Evolutionary conservation across 2,888 invertebrate genomes (phyloP).

Genomic region (Aporophyla nigra): DNA sequence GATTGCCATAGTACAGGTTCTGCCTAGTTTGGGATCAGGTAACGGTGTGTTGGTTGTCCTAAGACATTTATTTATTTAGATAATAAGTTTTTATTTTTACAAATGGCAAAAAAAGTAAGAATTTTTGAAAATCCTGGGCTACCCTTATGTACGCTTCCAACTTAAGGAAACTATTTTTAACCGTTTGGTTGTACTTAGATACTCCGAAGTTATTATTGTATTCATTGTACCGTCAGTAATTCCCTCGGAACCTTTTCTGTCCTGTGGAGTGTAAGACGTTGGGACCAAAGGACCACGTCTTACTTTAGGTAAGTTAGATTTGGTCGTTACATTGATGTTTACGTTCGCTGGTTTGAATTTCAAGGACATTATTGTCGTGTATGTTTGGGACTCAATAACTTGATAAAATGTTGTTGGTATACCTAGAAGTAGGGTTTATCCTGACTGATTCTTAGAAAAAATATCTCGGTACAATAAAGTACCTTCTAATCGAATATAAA

Average conservation of each 20-base stretch:
- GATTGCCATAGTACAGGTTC: too few species aligned
- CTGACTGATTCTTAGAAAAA: too few species aligned
- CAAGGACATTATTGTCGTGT: not conserved
- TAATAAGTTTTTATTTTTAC: too few species aligned
- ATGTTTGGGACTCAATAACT: not conserved
- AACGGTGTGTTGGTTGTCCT: too few species aligned
- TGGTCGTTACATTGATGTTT: conserved; percentile 5
- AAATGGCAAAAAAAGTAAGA: too few species aligned
- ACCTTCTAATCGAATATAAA: not conserved
- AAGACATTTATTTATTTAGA: too few species aligned
- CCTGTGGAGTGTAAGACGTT: conserved; percentile 18
- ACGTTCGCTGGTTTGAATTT: not conserved
- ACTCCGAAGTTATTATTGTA: conserved; percentile 23
- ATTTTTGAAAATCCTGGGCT: too few species aligned
- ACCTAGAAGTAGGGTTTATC: not conserved
- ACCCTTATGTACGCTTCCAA: too few species aligned
- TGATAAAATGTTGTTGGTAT: not conserved
- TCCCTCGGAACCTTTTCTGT: not conserved
- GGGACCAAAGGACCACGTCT: conserved; percentile 3
- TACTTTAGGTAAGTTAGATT: not conserved
- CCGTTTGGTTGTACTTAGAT: conserved; percentile 14
- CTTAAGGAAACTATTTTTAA: conserved; percentile 10
- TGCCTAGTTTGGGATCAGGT: too few species aligned
- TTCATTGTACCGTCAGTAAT: conserved; percentile 29
- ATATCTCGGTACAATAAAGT: not conserved